phyloP scores from a whole-genome alignment of 2,888 invertebrate genomes.

The Parascotia fuliginaria region DNA sequence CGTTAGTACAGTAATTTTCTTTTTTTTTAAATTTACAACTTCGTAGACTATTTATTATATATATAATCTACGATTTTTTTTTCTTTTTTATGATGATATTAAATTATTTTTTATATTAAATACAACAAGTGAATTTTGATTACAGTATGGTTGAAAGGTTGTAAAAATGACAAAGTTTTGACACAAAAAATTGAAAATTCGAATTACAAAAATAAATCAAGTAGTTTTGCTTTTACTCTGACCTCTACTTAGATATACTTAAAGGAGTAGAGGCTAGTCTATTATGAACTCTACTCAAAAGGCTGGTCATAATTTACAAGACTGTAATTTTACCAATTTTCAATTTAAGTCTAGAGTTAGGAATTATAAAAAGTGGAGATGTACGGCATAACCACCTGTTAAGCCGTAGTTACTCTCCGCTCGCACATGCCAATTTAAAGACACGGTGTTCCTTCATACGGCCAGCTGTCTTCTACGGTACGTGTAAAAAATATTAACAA shows the following conservation, averaged over 20 bases:
- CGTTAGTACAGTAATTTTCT: conserved; percentile 34
- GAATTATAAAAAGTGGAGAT: too few species aligned
- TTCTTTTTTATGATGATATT: background rate
- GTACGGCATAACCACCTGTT: too few species aligned
- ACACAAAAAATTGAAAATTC: conserved; percentile 16
- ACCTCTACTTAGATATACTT: background rate
- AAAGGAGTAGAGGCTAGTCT: background rate
- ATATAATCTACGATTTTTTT: background rate
- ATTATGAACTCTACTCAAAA: too few species aligned
- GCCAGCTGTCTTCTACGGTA: too few species aligned
- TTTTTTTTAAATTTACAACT: background rate
- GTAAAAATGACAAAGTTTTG: background rate
- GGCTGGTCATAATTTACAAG: too few species aligned
- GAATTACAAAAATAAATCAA: conserved; percentile 23
- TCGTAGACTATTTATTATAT: background rate
- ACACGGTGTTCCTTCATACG: too few species aligned
- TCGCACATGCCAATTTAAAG: too few species aligned
- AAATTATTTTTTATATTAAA: conserved; percentile 3
- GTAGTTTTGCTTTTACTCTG: conserved; percentile 6
- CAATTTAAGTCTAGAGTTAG: too few species aligned
- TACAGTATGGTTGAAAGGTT: conserved; percentile 1
- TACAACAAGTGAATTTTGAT: conserved; percentile 41
- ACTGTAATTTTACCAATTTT: too few species aligned
- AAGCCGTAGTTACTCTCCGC: too few species aligned
- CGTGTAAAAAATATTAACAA: too few species aligned